Evolutionary conservation across 37 sponge, comb jelly and placozoan genomes (phyloP), one percentile per base, ranked within the genome.

Genomic region (Haliclona indistincta): DNA sequence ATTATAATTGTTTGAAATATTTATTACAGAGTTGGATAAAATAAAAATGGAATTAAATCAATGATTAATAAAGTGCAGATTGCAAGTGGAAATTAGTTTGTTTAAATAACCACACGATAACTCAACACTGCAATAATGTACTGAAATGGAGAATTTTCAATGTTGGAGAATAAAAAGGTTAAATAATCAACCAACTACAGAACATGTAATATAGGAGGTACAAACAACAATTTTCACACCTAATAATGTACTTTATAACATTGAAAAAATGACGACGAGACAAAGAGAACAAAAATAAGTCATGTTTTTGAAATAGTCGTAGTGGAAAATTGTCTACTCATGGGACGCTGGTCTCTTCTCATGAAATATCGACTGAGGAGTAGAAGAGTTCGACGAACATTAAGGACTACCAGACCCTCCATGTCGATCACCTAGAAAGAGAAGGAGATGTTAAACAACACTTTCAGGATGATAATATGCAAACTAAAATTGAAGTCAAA

Each of bases 401-500:
- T 91, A 7, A 91, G 62, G 0, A 91, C 54, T 22, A 86, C 92
- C 68, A 85, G 78, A 20, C 90, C 90, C 70, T 91, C 92, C 92
- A 91, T 86, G 63, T 91, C 92, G 39, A 91, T 86, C 2, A 86
- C 69, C 92, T 89, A 74, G 54, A 55, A 10, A 74, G 40, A 60
- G 40, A 74, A 8, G 36, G 32, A 2, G 19, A 2, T 3, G 47
- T 23, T 1, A 19, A 43, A 70, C 49, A 22, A 25, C 41, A 43
- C 25, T 47, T 49, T 29, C 17, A 63, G 20, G 36, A 33, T 60
- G 13, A 47, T 47, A 47, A 47, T 13, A 47, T 17, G 49, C 13
- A 47, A 13, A 8, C 49, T 47, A 8, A 17, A 47, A 13, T 47
- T 13, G 8, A 17, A 17, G 13, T 33, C 38, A 65, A 65, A 8